Evolutionary conservation across 2,888 invertebrate genomes (phyloP), one percentile per base, ranked within the genome.

Genomic region (Caenorhabditis sp.): DNA sequence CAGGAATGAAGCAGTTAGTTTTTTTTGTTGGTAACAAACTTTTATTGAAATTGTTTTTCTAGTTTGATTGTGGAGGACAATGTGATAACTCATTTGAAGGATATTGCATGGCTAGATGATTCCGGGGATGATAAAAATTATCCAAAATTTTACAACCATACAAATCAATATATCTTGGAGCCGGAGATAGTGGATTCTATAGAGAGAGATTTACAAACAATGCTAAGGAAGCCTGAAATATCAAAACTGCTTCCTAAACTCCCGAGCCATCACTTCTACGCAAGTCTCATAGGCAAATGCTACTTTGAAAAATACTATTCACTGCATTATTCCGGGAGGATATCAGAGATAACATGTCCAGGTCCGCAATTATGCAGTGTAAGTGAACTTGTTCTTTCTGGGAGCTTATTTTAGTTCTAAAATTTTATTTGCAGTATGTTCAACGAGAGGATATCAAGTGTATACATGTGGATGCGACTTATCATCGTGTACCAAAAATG

Each of bases 241-340:
- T 12, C 43, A 36, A 36, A 58, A 25, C 53, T 70, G 14, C 60
- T 70, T 21, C 26, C 54, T 4, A 14, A 66, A 36, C 63, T 75
- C 4, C 70, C 70, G 27, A 59, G 26, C 14, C 50, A 60, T 14
- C 67, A 65, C 36, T 57, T 60, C 49, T 75, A 59, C 56, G 50
- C 67, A 0, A 67, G 64, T 50, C 36, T 68, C 1, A 63, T 74
- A 2, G 60, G 43, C 1, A 74, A 74, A 36, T 74, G 74, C 54
- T 70, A 61, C 36, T 25, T 20, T 2, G 59, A 59, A 14, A 59
- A 59, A 49, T 59, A 59, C 43, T 59, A 59, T 59, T 49, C 8
- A 4, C 71, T 63, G 54, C 76, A 72, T 36, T 72, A 76, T 59
- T 65, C 71, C 1, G 71, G 76, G 43, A 52, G 71, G 38, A 63